phyloP scores from a whole-genome alignment of 2,888 invertebrate genomes.

The Cryptus armator region DNA sequence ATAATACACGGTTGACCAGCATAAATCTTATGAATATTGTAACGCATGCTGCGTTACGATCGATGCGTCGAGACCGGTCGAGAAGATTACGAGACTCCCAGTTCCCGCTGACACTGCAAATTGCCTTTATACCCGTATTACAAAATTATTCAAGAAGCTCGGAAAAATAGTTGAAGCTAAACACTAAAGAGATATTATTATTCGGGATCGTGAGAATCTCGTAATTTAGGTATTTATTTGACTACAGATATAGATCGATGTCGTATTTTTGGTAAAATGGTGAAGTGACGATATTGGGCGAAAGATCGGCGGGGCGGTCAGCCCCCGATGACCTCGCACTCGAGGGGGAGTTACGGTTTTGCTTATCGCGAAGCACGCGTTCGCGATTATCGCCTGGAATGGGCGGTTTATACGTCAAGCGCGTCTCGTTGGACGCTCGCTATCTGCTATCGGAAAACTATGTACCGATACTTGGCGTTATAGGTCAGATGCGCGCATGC shows the following conservation, averaged over 20 bases:
- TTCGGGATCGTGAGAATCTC: too few species aligned
- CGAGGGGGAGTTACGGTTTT: slow-evolving; percentile 13
- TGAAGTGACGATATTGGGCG: too few species aligned
- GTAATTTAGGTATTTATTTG: too few species aligned
- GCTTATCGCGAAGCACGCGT: slow-evolving; percentile 11
- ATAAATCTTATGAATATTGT: slow-evolving; percentile 58
- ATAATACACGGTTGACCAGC: slow-evolving; percentile 49
- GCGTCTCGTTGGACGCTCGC: slow-evolving; percentile 52
- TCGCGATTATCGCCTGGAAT: slow-evolving; percentile 18
- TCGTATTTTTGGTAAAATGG: too few species aligned
- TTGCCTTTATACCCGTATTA: too few species aligned
- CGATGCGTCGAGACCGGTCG: slow-evolving; percentile 33
- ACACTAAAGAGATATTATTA: too few species aligned
- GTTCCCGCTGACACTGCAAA: neutral
- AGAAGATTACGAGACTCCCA: neutral
- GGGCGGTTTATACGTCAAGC: slow-evolving; percentile 30
- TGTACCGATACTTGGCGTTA: slow-evolving; percentile 31
- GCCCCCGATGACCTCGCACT: neutral
- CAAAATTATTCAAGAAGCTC: too few species aligned
- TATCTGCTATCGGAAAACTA: slow-evolving; percentile 48
- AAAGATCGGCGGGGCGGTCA: slow-evolving; percentile 26
- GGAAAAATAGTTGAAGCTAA: too few species aligned
- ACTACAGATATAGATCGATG: too few species aligned
- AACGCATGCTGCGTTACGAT: slow-evolving; percentile 28
- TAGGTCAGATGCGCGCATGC: slow-evolving; percentile 65